Percentiles rank a stretch among this genome's conserved stretches.
Conservation (phyloP, 2,888 invertebrate species). For the Meteorus colon region DNA sequence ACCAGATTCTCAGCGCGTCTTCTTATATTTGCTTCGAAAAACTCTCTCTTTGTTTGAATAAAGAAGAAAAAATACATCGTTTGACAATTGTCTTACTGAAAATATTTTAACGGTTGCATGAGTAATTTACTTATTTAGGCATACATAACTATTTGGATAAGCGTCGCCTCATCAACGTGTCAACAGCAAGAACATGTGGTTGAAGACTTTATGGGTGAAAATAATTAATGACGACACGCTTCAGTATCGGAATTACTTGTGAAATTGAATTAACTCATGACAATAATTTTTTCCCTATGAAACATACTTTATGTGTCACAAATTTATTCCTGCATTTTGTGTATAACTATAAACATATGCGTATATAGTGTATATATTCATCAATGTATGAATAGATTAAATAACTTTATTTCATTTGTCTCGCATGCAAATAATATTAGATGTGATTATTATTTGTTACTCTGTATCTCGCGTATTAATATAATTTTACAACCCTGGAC, state of each 20-base stretch:
- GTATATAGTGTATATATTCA: background rate
- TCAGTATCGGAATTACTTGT: background rate
- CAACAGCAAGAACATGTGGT: background rate
- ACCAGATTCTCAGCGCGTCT: background rate
- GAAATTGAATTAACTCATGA: background rate
- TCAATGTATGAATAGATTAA: background rate
- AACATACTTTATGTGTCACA: slow-evolving; percentile 11
- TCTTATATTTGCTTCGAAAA: background rate
- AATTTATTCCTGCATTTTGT: background rate
- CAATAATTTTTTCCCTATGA: background rate
- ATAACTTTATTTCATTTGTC: background rate
- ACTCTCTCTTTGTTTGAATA: background rate
- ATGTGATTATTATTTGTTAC: background rate
- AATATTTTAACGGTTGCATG: background rate
- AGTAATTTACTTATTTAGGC: background rate
- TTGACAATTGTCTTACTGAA: background rate
- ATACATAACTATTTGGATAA: background rate
- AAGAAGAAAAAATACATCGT: background rate
- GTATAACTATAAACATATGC: background rate
- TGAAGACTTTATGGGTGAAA: slow-evolving; percentile 16
- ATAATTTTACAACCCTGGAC: background rate
- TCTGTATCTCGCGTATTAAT: background rate
- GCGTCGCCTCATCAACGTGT: background rate
- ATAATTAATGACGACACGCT: background rate
- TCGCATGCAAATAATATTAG: background rate